Percentiles rank a stretch among this genome's conserved stretches.
These are phyloP conservation scores for Python bivittatus DNA, from an alignment of 2,113 vertebrate species.

Conservation along the genomic window DNA sequence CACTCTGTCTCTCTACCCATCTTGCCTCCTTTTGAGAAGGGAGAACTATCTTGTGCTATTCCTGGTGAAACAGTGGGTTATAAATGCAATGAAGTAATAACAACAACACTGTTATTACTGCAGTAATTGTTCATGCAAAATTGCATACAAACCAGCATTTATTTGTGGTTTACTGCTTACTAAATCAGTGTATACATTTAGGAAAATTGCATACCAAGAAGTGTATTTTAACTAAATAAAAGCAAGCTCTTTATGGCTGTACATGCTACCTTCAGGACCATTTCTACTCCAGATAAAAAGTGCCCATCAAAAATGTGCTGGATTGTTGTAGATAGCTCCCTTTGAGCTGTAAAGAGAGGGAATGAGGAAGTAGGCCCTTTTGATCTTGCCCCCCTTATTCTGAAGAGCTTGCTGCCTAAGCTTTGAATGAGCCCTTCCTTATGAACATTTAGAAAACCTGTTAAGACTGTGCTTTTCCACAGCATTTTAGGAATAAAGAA, in stretches of 20 bases:
- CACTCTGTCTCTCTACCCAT: too few species aligned
- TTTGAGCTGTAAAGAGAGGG: too few species aligned
- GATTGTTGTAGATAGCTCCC: background rate
- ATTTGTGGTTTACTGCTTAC: background rate
- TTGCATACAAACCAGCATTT: background rate
- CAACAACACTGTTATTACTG: background rate
- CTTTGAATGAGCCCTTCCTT: background rate
- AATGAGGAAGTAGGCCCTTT: background rate
- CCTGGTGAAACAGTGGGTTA: background rate
- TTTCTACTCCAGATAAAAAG: background rate
- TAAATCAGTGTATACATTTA: background rate
- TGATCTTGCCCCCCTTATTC: background rate
- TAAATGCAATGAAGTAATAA: background rate
- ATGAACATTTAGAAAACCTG: background rate
- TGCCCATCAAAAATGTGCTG: background rate
- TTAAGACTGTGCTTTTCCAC: background rate
- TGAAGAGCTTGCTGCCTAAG: background rate
- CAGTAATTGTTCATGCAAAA: background rate
- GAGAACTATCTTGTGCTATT: background rate
- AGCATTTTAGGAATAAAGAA: background rate
- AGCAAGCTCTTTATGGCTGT: background rate
- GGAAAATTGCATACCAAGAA: background rate
- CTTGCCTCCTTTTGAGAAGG: too few species aligned
- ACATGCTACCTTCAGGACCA: too few species aligned
- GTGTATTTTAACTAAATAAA: background rate